phyloP scores from a whole-genome alignment of 2,113 vertebrate species.

The Sceloporus tristichus region DNA sequence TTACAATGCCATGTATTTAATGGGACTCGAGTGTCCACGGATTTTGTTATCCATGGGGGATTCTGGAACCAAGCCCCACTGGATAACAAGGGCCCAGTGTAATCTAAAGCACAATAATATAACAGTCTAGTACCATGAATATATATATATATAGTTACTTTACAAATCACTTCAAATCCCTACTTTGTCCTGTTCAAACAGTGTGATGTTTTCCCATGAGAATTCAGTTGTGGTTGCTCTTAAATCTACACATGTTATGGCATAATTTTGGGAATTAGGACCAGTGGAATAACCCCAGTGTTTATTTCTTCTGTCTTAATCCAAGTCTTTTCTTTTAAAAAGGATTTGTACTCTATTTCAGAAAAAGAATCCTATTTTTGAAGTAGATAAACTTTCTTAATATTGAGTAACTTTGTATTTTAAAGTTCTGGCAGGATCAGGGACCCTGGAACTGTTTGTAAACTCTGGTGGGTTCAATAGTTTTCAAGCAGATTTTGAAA shows the following conservation, averaged over 20 bases:
- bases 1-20: too few relatives aligned
- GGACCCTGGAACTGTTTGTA: too few relatives aligned
- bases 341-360: accelerated
- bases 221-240: neutral
- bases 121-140: neutral
- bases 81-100: too few relatives aligned
- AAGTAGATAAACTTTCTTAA: neutral
- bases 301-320: accelerated
- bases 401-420: neutral
- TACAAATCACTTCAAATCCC: neutral
- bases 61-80: too few relatives aligned
- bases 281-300: accelerated
- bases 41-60: too few relatives aligned
- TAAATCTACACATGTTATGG: neutral
- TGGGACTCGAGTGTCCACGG: too few relatives aligned
- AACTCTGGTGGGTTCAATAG: too few relatives aligned
- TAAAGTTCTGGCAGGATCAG: neutral
- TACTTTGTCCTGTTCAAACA: neutral
- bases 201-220: neutral
- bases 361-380: neutral
- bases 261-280: conserved; percentile 1
- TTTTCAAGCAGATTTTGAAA: too few relatives aligned
- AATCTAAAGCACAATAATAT: neutral
- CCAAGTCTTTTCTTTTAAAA: neutral
- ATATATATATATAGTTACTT: too few relatives aligned